Base-by-base conservation (phyloP, 2,797 vertebrate genomes). In the Sebastiscus albofasciatus region DNA sequence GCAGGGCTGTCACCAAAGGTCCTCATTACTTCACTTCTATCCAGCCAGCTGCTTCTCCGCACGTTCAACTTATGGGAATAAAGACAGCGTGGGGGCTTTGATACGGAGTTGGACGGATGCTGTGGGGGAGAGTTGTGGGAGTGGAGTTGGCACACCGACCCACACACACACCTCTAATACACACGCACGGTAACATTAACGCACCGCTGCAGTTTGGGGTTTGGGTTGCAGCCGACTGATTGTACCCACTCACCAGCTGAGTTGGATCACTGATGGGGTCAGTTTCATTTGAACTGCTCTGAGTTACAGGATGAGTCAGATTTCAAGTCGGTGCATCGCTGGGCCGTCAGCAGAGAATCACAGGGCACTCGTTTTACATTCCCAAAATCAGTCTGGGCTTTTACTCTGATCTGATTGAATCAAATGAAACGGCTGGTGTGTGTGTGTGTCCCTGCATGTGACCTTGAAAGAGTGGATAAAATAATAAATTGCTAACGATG, bases 21-120 rank as follows among this genome's bases (percentile, higher is more conserved):
- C 80, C 80, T 91, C 82, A 88, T 89, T 87, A 87, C 72, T 81
- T 58, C 62, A 46, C 67, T 65, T 85, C 55, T 78, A 77, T 67
- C 72, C 81, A 72, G 69, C 52, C 31, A 12, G 68, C 60, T 75
- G 67, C 72, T 80, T 69, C 76, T 76, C 8, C 2, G 18, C 84
- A 79, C 24, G 18, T 81, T 74, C 56, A 81, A n/a, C 62, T 72
- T 55, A 26, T 49, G 65, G 88, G 74, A 82, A 73, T 73, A 79
- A 68, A 84, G 72, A 72, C 72, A 29, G 68, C 16, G 0, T 69
- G 61, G 13, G 62, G 76, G 71, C 82, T 89, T 87, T 85, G 81
- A 89, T 77, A 52, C 16, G 4, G 61, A 76, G 55, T 27, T 75
- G 66, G 13, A 80, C 66, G 61, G 65, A 79, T 60, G 80, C 65